Percentiles rank a stretch among this genome's conserved stretches.
Conservation (phyloP, 2,797 vertebrate species). For the Pteropus rufus region DNA sequence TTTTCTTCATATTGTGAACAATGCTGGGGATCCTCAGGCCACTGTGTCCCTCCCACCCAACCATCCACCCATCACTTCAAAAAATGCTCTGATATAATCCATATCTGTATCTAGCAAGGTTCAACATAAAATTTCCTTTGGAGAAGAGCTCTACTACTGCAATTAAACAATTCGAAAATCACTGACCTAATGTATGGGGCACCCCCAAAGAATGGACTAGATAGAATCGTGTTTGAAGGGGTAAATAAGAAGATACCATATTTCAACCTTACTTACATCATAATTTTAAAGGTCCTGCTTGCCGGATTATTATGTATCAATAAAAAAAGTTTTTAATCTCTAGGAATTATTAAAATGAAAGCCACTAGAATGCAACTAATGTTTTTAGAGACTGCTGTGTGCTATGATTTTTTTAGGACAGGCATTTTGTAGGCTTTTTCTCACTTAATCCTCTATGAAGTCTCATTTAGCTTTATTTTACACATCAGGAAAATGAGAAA, state of each 20-base stretch:
- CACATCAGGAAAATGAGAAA: constrained; percentile 5
- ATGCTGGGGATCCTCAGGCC: too few species aligned
- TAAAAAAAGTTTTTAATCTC: not conserved
- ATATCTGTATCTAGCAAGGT: not conserved
- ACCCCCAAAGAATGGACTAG: not conserved
- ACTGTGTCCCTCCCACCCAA: not conserved
- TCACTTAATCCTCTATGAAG: not conserved
- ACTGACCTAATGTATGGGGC: not conserved
- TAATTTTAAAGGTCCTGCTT: not conserved
- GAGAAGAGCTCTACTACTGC: not conserved
- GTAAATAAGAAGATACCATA: not conserved
- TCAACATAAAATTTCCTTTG: not conserved
- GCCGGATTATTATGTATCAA: not conserved
- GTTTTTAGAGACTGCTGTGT: not conserved
- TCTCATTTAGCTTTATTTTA: not conserved
- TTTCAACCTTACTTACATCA: not conserved
- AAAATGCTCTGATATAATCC: not conserved
- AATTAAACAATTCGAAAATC: not conserved
- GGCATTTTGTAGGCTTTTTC: not conserved
- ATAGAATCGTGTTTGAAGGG: not conserved
- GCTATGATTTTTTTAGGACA: not conserved
- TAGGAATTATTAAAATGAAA: not conserved
- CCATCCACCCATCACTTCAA: not conserved
- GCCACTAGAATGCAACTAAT: not conserved
- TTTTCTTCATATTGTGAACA: not conserved